Evolutionary conservation across 2,113 vertebrate species (phyloP), one percentile per base, ranked within the genome.

Genomic region (Scartelaos histophorus): DNA sequence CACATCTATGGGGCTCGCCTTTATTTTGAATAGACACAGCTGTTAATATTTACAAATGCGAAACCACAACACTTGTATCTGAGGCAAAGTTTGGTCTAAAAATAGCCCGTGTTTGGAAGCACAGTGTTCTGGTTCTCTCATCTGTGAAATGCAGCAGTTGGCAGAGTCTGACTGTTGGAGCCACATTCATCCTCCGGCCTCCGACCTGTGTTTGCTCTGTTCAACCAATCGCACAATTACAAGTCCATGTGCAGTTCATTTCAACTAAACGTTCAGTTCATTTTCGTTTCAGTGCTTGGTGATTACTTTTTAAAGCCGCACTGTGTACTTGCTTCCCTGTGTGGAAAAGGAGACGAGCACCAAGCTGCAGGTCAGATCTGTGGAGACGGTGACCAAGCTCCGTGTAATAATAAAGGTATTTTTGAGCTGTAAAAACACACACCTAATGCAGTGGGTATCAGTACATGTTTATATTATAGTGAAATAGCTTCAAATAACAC

Each of bases 181-280:
- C 68, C 76, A 79, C 83, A 83, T 79, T 82, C 77, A 60, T 61
- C 73, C 75, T n/a, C 51, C 15, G 74, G 82, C 51, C 47, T 35
- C 29, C 74, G 84, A 81, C 79, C 84, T 60, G 82, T 34, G 74
- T 58, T 38, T 12, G 61, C 3, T 19, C 4, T 24, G 21, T 15
- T 29, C 54, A 1, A 10, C 21, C 11, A 17, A 34, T 67, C 16
- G 53, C 2, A 13, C 11, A 49, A 61, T 64, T 38, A 38, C n/a
- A 29, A 43, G n/a, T 19, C 19, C 19, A 16, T 43, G 10, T 9
- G 38, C 6, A 9, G 19, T 51, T 53, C 19, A 54, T 54, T 54
- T n/a, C 1, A n/a, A 29, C 2, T 29, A 29, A 2, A 29, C 29
- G 4, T 29, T 29, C 7, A 10, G n/a, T n/a, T 53, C 19, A 54